A percentile compares a stretch with the other conserved stretches of the same genome.
Evolutionary conservation across 2,797 vertebrate species (phyloP).

Genomic region (Caiman crocodilus): DNA sequence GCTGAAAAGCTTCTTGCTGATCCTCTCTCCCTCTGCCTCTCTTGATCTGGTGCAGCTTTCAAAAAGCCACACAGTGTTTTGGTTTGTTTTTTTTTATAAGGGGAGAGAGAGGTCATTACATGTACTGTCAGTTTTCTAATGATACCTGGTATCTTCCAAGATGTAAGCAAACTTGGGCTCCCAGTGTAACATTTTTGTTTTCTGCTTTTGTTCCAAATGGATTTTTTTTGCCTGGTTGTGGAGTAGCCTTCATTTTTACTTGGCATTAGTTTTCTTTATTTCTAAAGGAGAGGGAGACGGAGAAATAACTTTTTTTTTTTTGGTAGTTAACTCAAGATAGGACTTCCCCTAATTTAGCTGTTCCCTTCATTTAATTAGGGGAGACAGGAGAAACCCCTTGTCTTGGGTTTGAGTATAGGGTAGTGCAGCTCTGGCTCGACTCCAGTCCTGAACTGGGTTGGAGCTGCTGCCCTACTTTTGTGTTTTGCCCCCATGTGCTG

Average conservation of each 20-base stretch:
- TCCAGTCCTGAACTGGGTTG: no score
- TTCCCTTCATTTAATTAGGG: no score
- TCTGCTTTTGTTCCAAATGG: no score
- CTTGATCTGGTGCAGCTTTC: not conserved
- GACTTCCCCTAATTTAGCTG: not conserved
- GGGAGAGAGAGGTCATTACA: not conserved
- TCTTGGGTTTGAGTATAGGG: no score
- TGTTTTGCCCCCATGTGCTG: no score
- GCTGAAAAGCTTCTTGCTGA: not conserved
- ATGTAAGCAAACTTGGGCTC: not conserved
- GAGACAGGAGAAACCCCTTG: no score
- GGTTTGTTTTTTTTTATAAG: not conserved
- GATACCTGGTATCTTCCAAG: not conserved
- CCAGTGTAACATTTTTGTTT: not conserved
- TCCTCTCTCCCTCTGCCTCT: not conserved
- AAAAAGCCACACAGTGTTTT: not conserved
- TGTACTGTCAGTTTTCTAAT: not conserved
- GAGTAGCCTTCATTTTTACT: not conserved
- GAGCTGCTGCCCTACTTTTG: no score
- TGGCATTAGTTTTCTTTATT: not conserved
- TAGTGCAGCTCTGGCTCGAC: no score
- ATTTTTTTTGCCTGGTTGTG: no score
- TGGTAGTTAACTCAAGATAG: not conserved
- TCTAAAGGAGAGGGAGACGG: no score
- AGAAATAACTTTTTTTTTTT: not conserved